Conservation (phyloP, 92 coral and sea anemone genomes). For the Plumapathes pennacea region DNA sequence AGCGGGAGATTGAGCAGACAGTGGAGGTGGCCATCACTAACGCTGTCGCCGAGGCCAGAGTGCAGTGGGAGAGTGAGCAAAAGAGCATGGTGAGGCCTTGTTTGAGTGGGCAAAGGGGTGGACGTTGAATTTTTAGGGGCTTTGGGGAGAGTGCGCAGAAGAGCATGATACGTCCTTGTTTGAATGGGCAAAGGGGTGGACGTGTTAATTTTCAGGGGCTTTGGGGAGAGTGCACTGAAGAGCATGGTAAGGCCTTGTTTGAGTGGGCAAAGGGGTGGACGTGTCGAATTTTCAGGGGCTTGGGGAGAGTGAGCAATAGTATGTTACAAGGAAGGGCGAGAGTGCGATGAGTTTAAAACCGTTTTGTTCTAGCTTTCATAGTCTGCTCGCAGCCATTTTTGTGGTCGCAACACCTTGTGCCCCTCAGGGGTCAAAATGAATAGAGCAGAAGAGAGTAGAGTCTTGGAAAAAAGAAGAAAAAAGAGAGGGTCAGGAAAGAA, state of each 20-base stretch:
- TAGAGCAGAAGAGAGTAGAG: background rate
- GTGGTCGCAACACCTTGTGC: too few relatives aligned
- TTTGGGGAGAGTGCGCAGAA: slow-evolving; percentile 2
- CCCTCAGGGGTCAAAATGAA: background rate
- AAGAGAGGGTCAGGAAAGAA: background rate
- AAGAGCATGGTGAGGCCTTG: slow-evolving; percentile 28
- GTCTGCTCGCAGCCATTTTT: too few relatives aligned
- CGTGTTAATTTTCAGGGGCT: background rate
- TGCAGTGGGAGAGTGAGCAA: slow-evolving; percentile 75
- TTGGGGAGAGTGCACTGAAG: slow-evolving; percentile 4
- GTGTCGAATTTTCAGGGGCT: background rate
- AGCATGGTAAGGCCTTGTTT: slow-evolving; percentile 22
- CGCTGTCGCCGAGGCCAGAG: slow-evolving; percentile 88
- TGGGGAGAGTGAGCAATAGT: slow-evolving; percentile 3
- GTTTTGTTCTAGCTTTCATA: too few relatives aligned
- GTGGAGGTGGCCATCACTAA: slow-evolving; percentile 83
- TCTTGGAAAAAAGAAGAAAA: background rate
- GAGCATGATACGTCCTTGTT: slow-evolving; percentile 23
- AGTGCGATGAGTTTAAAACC: too few relatives aligned
- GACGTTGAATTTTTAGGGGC: background rate
- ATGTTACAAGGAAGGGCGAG: slow-evolving; percentile 16
- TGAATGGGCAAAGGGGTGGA: background rate
- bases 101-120: background rate
- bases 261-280: background rate
- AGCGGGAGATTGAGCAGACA: slow-evolving; percentile 72